A percentile compares a stretch with the other conserved stretches of the same genome.
Conservation (phyloP, 2,888 invertebrate genomes). For the Automeris io region DNA sequence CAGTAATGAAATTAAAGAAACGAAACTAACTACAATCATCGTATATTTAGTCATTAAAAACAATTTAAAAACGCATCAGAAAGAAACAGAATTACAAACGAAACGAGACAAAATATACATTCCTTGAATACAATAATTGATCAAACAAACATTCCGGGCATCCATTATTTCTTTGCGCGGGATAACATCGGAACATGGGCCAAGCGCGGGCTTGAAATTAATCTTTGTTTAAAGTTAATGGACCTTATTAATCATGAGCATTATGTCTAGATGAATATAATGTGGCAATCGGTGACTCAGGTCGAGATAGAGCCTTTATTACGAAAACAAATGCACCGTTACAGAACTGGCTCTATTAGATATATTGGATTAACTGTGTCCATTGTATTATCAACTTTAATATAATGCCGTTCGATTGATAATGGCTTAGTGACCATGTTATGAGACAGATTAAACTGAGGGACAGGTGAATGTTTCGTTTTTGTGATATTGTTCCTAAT, state of each 20-base stretch:
- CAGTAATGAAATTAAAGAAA: too few relatives aligned
- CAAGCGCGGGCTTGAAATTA: slow-evolving; percentile 40
- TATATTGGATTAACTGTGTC: slow-evolving; percentile 16
- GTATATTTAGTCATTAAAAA: too few relatives aligned
- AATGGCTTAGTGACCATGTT: slow-evolving; percentile 6
- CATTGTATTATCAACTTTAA: slow-evolving; percentile 26
- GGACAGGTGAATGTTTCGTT: slow-evolving; percentile 57
- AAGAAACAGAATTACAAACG: too few relatives aligned
- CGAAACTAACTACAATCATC: too few relatives aligned
- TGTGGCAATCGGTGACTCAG: slow-evolving; percentile 61
- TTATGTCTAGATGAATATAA: slow-evolving; percentile 65
- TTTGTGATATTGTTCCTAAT: slow-evolving; percentile 54
- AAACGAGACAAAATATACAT: too few relatives aligned
- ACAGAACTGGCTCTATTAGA: slow-evolving; percentile 39
- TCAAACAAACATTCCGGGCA: slow-evolving; percentile 6
- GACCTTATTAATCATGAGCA: slow-evolving; percentile 64
- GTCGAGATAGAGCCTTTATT: slow-evolving; percentile 53
- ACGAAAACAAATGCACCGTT: slow-evolving; percentile 66
- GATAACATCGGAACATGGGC: slow-evolving; percentile 28
- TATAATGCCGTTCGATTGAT: slow-evolving; percentile 12
- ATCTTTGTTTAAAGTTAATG: slow-evolving; percentile 72
- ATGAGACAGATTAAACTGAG: slow-evolving; percentile 22
- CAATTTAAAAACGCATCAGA: too few relatives aligned
- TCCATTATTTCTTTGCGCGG: slow-evolving; percentile 30
- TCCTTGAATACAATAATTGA: slow-evolving; percentile 5